Evolutionary conservation across 2,797 vertebrate genomes (phyloP), one percentile per base, ranked within the genome.

Genomic region (Thaleichthys pacificus): DNA sequence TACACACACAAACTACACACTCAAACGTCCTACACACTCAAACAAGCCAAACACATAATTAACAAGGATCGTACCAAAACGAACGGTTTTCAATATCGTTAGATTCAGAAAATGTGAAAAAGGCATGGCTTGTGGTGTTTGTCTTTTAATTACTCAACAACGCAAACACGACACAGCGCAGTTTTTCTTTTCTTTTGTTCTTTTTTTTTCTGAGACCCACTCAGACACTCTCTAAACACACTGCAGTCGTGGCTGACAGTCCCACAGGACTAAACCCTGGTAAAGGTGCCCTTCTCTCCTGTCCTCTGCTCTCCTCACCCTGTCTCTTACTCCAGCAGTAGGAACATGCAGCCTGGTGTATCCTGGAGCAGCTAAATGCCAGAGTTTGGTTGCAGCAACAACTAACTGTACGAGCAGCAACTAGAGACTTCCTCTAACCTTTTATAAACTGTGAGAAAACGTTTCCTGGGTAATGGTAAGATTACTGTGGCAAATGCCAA

Each of bases 361-460:
- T 47, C n/a, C 51, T 54, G 66, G 72, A 61, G 66, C 0, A 17
- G 62, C 69, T 77, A 70, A 82, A 70, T 69, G 66, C 71, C 76
- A 26, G 61, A 78, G 81, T 79, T 73, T 68, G 79, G 81, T 76
- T 14, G 38, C 2, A 42, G 32, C 57, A 60, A 8, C 28, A 19
- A 21, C 66, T 83, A 73, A 64, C 72, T 74, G 78, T 71, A 83
- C 79, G 69, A 58, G 63, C 65, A 65, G 88, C 79, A 87, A 89
- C 84, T 82, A 82, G 81, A 86, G 42, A 90, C 85, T 89, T 88
- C 87, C 86, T 85, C 71, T 84, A 82, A 86, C 87, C 83, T 89
- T 78, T 89, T 77, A 78, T 68, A 69, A 77, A 85, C n/a, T 71
- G 69, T 69, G 73, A 71, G 73, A 61, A 72, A 74, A 67, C 42